phyloP scores from a whole-genome alignment of 2,888 invertebrate species.

The Atethmia centrago region DNA sequence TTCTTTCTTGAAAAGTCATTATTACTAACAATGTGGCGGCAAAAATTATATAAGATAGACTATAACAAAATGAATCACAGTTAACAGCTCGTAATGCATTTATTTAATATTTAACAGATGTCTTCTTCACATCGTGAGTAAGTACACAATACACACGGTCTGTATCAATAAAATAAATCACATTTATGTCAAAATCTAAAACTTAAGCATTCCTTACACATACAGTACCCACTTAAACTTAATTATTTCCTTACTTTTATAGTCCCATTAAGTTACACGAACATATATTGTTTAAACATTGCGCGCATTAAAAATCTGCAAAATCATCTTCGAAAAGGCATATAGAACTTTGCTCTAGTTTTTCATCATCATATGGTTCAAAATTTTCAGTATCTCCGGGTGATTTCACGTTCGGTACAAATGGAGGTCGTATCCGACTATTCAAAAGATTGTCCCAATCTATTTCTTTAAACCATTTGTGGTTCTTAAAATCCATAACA shows the following conservation, averaged over 20 bases:
- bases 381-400: conserved; percentile 94
- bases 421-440: conserved; percentile 92
- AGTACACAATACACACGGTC: conserved; percentile 10
- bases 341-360: conserved; percentile 86
- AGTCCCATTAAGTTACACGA: neutral
- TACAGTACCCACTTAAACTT: conserved; percentile 72
- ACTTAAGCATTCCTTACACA: conserved; percentile 41
- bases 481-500: conserved; percentile 96
- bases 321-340: conserved; percentile 92
- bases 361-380: conserved; percentile 91
- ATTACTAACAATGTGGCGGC: neutral
- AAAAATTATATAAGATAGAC: neutral
- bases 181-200: conserved; percentile 40
- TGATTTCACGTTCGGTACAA: conserved; percentile 90
- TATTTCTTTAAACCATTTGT: conserved; percentile 97
- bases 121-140: conserved; percentile 2
- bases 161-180: conserved; percentile 38
- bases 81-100: conserved; percentile 31
- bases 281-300: neutral
- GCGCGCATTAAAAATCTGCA: conserved; percentile 90
- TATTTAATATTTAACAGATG: conserved; percentile 11
- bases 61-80: conserved; percentile 6
- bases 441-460: conserved; percentile 97
- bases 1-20: too few species aligned
- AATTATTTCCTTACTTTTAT: conserved; percentile 68